phyloP scores from a whole-genome alignment of 2,888 invertebrate genomes.

The Ephialtes manifestator region DNA sequence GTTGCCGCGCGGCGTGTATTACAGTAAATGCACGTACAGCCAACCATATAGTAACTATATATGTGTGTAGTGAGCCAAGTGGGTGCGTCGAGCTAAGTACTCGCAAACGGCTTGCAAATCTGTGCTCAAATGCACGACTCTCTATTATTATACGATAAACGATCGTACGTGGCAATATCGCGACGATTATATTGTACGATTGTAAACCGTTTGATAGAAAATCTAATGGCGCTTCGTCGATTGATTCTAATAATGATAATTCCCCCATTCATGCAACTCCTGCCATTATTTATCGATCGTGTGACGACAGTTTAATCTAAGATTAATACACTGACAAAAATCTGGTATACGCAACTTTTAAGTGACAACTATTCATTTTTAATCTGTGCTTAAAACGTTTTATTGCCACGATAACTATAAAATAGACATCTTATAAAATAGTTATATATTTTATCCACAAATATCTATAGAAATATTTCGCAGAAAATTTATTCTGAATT shows the following conservation, averaged over 20 bases:
- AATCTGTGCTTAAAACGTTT: too few relatives aligned
- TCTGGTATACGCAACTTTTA: not conserved
- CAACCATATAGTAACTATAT: constrained; percentile 15
- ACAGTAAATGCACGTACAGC: constrained; percentile 45
- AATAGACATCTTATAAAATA: too few relatives aligned
- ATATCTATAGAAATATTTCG: too few relatives aligned
- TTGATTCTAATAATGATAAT: constrained; percentile 48
- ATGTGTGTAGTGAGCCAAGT: constrained; percentile 50
- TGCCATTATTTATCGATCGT: not conserved
- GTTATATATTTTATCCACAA: too few relatives aligned
- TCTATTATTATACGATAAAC: constrained; percentile 60
- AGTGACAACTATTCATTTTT: too few relatives aligned
- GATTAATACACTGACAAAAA: not conserved
- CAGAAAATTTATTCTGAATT: too few relatives aligned
- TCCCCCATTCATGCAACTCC: not conserved
- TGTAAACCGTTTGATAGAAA: constrained; percentile 44
- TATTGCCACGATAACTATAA: too few relatives aligned
- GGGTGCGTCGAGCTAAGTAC: constrained; percentile 66
- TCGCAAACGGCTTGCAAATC: constrained; percentile 53
- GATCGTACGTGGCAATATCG: constrained; percentile 58
- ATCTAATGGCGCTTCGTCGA: constrained; percentile 39
- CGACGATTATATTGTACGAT: constrained; percentile 60
- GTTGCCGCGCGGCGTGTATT: constrained; percentile 70
- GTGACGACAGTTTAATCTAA: constrained; percentile 1
- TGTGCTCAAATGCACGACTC: constrained; percentile 34